Conservation (phyloP, 2,113 vertebrate genomes). For the Syngnathoides biaculeatus region DNA sequence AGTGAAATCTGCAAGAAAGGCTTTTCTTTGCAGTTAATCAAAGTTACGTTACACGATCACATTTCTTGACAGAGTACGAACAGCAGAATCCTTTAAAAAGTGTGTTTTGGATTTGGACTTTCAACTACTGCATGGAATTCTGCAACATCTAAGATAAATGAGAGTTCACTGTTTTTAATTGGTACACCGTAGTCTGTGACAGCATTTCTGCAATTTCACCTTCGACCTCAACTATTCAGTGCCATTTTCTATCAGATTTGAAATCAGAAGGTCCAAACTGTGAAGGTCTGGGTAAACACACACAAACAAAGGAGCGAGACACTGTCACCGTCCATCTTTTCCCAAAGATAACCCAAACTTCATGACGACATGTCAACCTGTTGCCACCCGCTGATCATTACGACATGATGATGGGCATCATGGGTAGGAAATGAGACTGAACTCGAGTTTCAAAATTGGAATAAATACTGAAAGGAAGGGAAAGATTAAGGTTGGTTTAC, state of each 20-base stretch:
- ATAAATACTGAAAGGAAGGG: background rate
- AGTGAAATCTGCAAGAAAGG: too few relatives aligned
- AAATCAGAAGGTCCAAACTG: background rate
- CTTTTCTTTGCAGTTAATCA: too few relatives aligned
- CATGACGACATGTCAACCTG: slow-evolving; percentile 7
- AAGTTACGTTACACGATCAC: too few relatives aligned
- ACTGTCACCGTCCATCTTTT: background rate
- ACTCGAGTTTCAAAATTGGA: background rate
- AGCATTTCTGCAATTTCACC: background rate
- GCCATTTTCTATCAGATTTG: background rate
- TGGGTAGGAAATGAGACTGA: background rate
- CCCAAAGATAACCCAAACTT: slow-evolving; percentile 12
- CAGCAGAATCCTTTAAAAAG: too few relatives aligned
- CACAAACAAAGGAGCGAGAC: background rate
- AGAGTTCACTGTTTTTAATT: background rate
- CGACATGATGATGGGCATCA: background rate
- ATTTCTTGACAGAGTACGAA: too few relatives aligned
- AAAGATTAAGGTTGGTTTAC: slow-evolving; percentile 56
- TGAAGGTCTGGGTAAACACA: background rate
- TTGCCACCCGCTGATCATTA: background rate
- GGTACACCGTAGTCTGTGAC: background rate
- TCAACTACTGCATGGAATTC: background rate
- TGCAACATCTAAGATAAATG: background rate
- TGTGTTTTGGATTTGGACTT: background rate
- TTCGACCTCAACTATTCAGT: background rate